Conservation (phyloP, 2,113 vertebrate genomes). For the Stegastes partitus region DNA sequence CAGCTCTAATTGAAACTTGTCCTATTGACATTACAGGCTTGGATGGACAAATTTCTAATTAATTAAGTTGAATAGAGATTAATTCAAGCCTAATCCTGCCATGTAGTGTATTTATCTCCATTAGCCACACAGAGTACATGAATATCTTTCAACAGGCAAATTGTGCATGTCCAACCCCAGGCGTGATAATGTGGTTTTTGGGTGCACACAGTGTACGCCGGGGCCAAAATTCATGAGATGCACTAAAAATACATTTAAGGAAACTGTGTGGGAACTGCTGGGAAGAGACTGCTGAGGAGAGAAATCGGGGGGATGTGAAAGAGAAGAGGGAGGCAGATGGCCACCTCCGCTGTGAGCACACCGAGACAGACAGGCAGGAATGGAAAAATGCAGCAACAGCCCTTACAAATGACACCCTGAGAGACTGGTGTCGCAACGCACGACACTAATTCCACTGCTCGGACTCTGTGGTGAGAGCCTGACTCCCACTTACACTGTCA, state of each 20-base stretch:
- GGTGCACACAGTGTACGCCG: slow-evolving; percentile 24
- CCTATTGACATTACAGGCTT: slow-evolving; percentile 75
- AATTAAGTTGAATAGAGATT: slow-evolving; percentile 74
- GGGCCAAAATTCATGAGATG: slow-evolving; percentile 67
- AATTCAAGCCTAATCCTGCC: slow-evolving; percentile 71
- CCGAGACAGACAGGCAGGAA: slow-evolving; percentile 69
- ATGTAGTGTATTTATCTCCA: slow-evolving; percentile 73
- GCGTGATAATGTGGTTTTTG: slow-evolving; percentile 32
- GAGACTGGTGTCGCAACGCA: slow-evolving; percentile 72
- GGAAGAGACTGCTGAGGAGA: slow-evolving; percentile 68
- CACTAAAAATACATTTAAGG: slow-evolving; percentile 69
- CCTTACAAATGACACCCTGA: slow-evolving; percentile 78
- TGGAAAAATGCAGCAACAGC: slow-evolving; percentile 65
- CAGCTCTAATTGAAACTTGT: slow-evolving; percentile 77
- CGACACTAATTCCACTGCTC: slow-evolving; percentile 71
- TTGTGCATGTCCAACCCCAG: slow-evolving; percentile 26
- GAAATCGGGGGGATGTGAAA: slow-evolving; percentile 65
- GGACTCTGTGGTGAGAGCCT: slow-evolving; percentile 60
- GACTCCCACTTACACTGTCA: slow-evolving; percentile 82
- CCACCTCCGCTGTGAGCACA: slow-evolving; percentile 67
- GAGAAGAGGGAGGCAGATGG: slow-evolving; percentile 77
- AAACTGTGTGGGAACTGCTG: slow-evolving; percentile 71
- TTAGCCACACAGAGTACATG: slow-evolving; percentile 51
- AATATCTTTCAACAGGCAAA: slow-evolving; percentile 46
- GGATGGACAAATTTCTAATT: slow-evolving; percentile 76